phyloP scores from a whole-genome alignment of 2,113 vertebrate genomes.

The Rhombomys opimus region DNA sequence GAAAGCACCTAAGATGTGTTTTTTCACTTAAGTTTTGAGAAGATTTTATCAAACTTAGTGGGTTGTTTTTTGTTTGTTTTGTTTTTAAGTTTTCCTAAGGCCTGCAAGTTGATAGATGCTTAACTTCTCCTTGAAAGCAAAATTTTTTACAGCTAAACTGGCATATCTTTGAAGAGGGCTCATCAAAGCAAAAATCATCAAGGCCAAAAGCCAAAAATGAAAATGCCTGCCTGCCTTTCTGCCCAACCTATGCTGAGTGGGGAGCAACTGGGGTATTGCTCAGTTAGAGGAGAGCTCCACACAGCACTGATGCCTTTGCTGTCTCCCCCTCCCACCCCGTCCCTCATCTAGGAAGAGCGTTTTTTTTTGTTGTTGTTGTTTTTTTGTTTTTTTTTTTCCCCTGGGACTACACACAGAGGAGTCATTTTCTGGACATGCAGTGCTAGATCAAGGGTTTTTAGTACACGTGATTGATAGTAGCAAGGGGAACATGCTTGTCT shows the following conservation, averaged over 20 bases:
- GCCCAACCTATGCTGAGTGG: neutral
- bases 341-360: neutral
- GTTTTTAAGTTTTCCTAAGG: neutral
- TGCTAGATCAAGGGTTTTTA: neutral
- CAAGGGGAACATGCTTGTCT: neutral
- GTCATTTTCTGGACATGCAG: neutral
- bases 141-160: constrained; percentile 43
- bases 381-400: too few relatives aligned
- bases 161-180: constrained; percentile 53
- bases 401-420: neutral
- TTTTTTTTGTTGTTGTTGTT: too few relatives aligned
- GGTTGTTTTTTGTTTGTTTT: too few relatives aligned
- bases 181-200: constrained; percentile 64
- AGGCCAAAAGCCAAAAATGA: neutral
- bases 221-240: neutral
- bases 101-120: constrained; percentile 29
- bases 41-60: constrained; percentile 70
- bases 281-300: neutral
- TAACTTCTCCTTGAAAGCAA: constrained; percentile 63
- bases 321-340: too few relatives aligned
- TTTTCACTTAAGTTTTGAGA: constrained; percentile 55
- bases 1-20: constrained; percentile 54
- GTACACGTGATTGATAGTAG: neutral
- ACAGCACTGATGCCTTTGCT: fast-evolving
- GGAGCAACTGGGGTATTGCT: neutral